A percentile compares a stretch with the other conserved stretches of the same genome.
phyloP scores from a whole-genome alignment of 2,113 vertebrate genomes.

The Centropristis striata region DNA sequence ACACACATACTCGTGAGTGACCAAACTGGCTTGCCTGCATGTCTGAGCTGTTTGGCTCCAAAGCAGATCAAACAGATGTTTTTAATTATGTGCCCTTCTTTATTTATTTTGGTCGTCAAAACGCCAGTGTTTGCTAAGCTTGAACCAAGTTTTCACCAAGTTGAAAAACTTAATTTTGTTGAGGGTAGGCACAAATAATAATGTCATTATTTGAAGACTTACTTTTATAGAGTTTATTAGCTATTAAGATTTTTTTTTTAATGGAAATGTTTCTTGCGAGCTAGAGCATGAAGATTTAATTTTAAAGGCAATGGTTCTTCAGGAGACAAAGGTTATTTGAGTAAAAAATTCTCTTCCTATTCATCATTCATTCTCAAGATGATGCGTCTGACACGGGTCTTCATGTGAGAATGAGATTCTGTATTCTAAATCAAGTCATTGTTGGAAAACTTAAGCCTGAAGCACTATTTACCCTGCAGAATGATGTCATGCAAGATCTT shows the following conservation, averaged over 20 bases:
- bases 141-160: constrained; percentile 1
- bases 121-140: constrained; percentile 16
- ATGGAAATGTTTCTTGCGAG: neutral
- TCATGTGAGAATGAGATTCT: constrained; percentile 7
- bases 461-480: neutral
- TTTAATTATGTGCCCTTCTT: constrained; percentile 15
- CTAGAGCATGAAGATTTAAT: neutral
- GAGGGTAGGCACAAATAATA: neutral
- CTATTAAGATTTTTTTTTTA: neutral
- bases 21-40: neutral
- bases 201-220: too few relatives aligned
- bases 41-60: neutral
- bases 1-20: neutral
- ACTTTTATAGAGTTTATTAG: neutral
- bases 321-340: constrained; percentile 32
- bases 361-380: constrained; percentile 23
- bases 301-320: neutral
- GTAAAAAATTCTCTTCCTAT: neutral
- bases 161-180: neutral
- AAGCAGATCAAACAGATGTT: neutral
- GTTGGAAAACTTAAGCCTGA: constrained; percentile 28
- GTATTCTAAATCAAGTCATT: constrained; percentile 40
- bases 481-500: constrained; percentile 56
- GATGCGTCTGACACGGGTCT: neutral
- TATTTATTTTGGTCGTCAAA: neutral